phyloP scores from a whole-genome alignment of 2,888 invertebrate genomes.

The Drosophila acutilabella region DNA sequence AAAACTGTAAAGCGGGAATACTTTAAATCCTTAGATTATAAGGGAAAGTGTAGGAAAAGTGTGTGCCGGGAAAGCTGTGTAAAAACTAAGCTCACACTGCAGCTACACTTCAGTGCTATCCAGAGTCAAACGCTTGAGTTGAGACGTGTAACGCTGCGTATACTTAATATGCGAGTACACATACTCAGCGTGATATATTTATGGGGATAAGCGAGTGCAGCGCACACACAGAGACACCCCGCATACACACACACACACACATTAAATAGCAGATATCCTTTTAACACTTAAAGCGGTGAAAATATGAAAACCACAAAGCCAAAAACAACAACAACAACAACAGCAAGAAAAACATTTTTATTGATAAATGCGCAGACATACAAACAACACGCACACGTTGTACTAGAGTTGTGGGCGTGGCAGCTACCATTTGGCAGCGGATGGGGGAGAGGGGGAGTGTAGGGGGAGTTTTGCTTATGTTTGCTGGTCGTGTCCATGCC shows the following conservation, averaged over 20 bases:
- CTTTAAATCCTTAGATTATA: constrained; percentile 54
- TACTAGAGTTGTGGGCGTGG: constrained; percentile 18
- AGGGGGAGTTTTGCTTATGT: constrained; percentile 25
- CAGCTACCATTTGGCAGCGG: constrained; percentile 13
- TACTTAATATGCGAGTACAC: constrained; percentile 65
- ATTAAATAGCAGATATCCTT: constrained; percentile 80
- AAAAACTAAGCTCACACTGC: constrained; percentile 25
- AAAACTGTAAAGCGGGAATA: neutral
- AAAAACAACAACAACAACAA: constrained; percentile 65
- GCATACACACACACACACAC: constrained; percentile 44
- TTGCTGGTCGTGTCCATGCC: constrained; percentile 68
- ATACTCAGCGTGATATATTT: constrained; percentile 61
- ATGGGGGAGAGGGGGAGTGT: constrained; percentile 10
- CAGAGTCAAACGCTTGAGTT: constrained; percentile 43
- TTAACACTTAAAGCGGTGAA: constrained; percentile 81
- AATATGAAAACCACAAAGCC: constrained; percentile 81
- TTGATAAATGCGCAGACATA: constrained; percentile 80
- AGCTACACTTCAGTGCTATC: constrained; percentile 20
- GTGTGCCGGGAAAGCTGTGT: constrained; percentile 2
- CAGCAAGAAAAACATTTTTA: constrained; percentile 74
- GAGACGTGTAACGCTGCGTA: constrained; percentile 59
- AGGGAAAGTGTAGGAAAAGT: no score
- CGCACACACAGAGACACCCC: constrained; percentile 26
- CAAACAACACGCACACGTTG: constrained; percentile 39
- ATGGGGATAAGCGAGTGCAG: constrained; percentile 66